Base-by-base conservation (phyloP, 2,113 vertebrate species). In the Aptenodytes patagonicus region DNA sequence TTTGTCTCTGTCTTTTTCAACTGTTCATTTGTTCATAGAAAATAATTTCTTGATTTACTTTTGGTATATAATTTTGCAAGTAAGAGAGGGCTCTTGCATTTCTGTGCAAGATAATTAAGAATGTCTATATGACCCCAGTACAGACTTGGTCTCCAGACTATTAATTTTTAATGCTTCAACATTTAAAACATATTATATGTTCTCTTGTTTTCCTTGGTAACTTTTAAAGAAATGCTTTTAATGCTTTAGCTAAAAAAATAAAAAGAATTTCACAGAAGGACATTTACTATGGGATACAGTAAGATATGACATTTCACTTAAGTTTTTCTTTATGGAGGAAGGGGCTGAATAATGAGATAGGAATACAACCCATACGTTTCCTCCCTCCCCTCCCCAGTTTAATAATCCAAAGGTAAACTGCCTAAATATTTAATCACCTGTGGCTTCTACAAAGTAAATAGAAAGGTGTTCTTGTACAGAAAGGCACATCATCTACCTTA, bases 341-440 rank as follows among this genome's bases (percentile, higher is more conserved):
- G 8, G 2, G 3, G 2, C 13, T 80, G 14, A 85, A 88, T 75
- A 66, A 54, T 85, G 65, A 83, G 44, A 73, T 31, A 90, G 13
- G 5, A 94, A 65, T 64, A 15, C 16, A 72, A 89, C 4, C 10
- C 3, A 0, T 34, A 65, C 7, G 34, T 4, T 19, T 65, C n/a
- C 11, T 49, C 3, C 18, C 21, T 4, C 9, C 11, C 15, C 17
- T 9, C 8, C 10, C 13, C 10, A 17, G 21, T 79, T 85, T 88
- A 90, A 71, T 90, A 78, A 88, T 85, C 57, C 44, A 87, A 76
- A 92, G n/a, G 49, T 87, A 95, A 94, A 31, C 47, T 86, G 15
- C 22, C 61, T 90, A 88, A 92, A 90, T 95, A 90, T 88, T 93
- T 95, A 84, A 87, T 72, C 29, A 68, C 14, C 26, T 79, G 34